Conservation (phyloP, 2,113 vertebrate species). For the Felis catus region F.catus_Fca126_mat1.0 CM031427.1:25761501-25762000, state of each 20-base stretch:
- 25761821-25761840: too few relatives aligned
- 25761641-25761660: background rate
- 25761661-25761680: background rate
- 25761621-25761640: background rate
- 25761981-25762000: fast-evolving
- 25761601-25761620: background rate
- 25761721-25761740: too few relatives aligned
- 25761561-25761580: background rate
- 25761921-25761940: background rate
- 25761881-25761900: background rate
- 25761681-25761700: background rate
- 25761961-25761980: background rate
- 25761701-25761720: too few relatives aligned
- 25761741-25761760: too few relatives aligned
- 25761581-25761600: background rate
- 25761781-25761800: too few relatives aligned
- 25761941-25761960: background rate
- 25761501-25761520: background rate
- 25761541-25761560: background rate
- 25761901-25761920: background rate
- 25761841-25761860: too few relatives aligned
- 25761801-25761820: too few relatives aligned
- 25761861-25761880: background rate
- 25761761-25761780: too few relatives aligned
- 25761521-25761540: background rate